Percentiles rank a stretch among this genome's conserved stretches.
Evolutionary conservation across 2,797 vertebrate genomes (phyloP).

Genomic region (Acrossocheilus wenchowensis): DNA sequence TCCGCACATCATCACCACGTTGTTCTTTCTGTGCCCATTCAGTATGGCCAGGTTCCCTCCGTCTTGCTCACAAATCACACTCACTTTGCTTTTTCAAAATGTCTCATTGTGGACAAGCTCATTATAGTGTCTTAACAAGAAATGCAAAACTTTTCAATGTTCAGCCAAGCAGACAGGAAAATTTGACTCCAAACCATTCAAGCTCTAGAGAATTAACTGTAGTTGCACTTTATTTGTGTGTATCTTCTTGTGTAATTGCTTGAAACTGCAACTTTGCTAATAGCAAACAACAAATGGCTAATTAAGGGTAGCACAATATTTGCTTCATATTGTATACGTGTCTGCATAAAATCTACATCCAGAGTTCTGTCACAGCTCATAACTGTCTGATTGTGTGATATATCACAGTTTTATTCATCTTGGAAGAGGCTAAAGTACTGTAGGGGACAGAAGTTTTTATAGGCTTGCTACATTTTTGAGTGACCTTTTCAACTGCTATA

Average conservation of each 20-base stretch:
- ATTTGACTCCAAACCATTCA: not conserved
- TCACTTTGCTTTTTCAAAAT: constrained; percentile 1
- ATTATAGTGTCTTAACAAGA: not conserved
- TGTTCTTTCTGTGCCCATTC: constrained; percentile 20
- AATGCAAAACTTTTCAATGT: not conserved
- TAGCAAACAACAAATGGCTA: not conserved
- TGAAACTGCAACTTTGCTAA: constrained; percentile 5
- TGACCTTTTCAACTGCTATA: constrained; percentile 33
- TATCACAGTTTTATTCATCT: constrained; percentile 12
- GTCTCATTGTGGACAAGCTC: not conserved
- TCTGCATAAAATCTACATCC: not conserved
- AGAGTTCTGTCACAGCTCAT: not conserved
- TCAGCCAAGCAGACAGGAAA: not conserved
- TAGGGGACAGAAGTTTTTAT: not conserved
- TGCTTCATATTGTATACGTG: not conserved
- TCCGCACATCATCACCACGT: constrained; percentile 40
- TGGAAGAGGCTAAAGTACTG: not conserved
- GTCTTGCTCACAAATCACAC: not conserved
- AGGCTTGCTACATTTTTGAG: not conserved
- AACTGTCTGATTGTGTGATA: not conserved
- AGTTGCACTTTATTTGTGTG: not conserved
- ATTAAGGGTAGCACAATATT: not conserved
- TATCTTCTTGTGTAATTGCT: not conserved
- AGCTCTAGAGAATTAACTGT: not conserved
- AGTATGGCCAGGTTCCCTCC: not conserved